A percentile compares a stretch with the other conserved stretches of the same genome.
These are phyloP conservation scores for Brenthis ino DNA, from an alignment of 2,888 invertebrate species.

Conservation along the genomic window DNA sequence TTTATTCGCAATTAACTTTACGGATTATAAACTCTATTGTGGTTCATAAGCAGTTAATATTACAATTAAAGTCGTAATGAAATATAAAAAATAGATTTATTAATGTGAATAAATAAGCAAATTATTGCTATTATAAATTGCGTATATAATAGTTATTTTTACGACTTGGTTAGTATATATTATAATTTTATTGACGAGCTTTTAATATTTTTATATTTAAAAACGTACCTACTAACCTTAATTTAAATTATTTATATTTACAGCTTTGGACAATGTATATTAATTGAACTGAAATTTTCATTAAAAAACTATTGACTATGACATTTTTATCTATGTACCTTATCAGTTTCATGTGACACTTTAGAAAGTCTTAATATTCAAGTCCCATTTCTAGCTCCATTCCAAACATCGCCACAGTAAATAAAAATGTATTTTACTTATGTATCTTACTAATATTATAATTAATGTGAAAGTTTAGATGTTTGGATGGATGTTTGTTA, in stretches of 20 bases:
- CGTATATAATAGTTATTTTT: slow-evolving; percentile 2
- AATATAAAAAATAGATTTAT: slow-evolving; percentile 22
- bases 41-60: slow-evolving; percentile 30
- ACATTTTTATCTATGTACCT: no score
- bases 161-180: not conserved
- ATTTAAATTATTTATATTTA: no score
- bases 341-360: no score
- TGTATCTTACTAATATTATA: no score
- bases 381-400: no score
- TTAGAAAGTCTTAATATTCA: no score
- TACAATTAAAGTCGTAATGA: slow-evolving; percentile 29
- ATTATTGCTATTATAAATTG: slow-evolving; percentile 7
- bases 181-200: not conserved
- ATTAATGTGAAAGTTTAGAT: no score
- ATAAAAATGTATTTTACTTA: no score
- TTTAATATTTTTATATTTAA: not conserved
- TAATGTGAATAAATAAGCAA: slow-evolving; percentile 10
- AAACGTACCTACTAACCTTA: not conserved
- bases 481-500: no score
- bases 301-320: no score
- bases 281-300: not conserved
- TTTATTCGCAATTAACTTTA: slow-evolving; percentile 32
- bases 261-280: not conserved
- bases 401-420: no score
- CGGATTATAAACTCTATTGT: slow-evolving; percentile 36